phyloP scores from a whole-genome alignment of 2,888 invertebrate species.

The Odontomyia ornata region DNA sequence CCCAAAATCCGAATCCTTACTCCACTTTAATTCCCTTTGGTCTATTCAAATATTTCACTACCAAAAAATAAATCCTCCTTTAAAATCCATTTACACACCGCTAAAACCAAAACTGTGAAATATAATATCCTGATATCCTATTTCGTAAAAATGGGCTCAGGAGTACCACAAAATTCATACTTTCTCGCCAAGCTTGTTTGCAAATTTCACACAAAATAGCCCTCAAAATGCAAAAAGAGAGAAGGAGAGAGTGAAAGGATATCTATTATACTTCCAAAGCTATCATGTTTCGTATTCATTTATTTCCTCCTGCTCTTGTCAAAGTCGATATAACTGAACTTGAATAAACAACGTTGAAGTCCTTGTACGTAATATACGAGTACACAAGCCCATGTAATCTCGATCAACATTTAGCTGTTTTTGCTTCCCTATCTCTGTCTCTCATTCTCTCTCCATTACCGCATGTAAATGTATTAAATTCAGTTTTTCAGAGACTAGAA shows the following conservation, averaged over 20 bases:
- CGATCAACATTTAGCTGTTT: neutral
- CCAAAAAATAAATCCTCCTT: neutral
- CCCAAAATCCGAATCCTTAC: neutral
- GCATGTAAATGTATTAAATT: neutral
- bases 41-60: too few relatives aligned
- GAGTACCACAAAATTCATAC: neutral
- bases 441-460: neutral
- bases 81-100: neutral
- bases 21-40: too few relatives aligned
- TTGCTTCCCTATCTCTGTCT: too few relatives aligned
- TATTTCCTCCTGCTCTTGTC: neutral
- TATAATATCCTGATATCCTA: neutral
- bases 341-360: neutral
- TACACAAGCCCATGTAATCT: neutral
- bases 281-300: slow-evolving; percentile 7
- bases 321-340: neutral
- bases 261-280: neutral
- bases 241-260: too few relatives aligned
- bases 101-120: neutral
- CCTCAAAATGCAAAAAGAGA: too few relatives aligned
- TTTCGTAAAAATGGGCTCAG: neutral
- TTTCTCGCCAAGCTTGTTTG: neutral
- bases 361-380: neutral
- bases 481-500: neutral
- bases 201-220: neutral